Percentiles rank a stretch among this genome's conserved stretches.
Conservation (phyloP, 1,140 invertebrate species). For the Lordiphosa collinella region DNA sequence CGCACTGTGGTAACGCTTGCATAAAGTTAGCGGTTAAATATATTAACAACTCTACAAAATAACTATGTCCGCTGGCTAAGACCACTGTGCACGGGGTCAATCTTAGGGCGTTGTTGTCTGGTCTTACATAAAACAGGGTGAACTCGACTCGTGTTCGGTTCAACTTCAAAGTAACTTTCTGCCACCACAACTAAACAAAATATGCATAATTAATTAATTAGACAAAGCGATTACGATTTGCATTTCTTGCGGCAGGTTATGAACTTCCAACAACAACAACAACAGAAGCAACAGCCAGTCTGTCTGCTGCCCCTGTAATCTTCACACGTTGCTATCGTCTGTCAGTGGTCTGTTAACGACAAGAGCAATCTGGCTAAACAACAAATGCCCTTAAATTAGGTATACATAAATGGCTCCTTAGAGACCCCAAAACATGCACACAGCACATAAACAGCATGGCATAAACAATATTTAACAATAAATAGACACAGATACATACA, state of each 20-base stretch:
- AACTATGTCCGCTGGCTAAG: no score
- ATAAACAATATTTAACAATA: conserved; percentile 73
- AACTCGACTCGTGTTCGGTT: conserved; percentile 64
- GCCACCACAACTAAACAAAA: conserved; percentile 55
- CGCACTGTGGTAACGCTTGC: no score
- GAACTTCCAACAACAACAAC: conserved; percentile 13
- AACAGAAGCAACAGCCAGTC: conserved; percentile 23
- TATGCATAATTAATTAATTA: conserved; percentile 73
- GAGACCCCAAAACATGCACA: conserved; percentile 36
- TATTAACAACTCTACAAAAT: no score
- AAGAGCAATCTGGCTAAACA: conserved; percentile 14
- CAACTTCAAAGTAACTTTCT: conserved; percentile 54
- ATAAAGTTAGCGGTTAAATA: no score
- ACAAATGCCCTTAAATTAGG: conserved; percentile 66
- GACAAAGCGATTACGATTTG: conserved; percentile 41
- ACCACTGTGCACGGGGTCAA: conserved; percentile 8
- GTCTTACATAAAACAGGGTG: conserved; percentile 60
- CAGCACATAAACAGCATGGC: conserved; percentile 44
- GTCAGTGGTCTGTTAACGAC: conserved; percentile 1
- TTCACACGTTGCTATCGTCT: conserved; percentile 54
- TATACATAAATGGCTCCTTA: conserved; percentile 39
- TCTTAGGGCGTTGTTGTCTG: conserved; percentile 57
- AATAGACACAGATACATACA: conserved; percentile 26
- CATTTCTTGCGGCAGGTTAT: conserved; percentile 39
- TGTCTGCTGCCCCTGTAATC: conserved; percentile 25